phyloP scores from a whole-genome alignment of 2,797 vertebrate genomes.

The Spinus pinus region DNA sequence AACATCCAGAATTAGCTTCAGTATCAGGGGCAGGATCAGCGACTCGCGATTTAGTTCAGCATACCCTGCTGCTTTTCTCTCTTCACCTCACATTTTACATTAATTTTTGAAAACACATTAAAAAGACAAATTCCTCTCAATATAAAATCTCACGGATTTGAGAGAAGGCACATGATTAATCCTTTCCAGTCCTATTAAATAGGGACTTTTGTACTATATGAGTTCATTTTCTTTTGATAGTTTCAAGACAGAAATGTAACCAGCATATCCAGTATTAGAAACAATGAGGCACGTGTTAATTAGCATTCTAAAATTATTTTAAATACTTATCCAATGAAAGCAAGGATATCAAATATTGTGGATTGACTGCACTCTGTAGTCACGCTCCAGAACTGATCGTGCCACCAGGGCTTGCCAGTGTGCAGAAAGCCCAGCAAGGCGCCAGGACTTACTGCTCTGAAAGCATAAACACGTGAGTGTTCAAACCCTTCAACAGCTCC shows the following conservation, averaged over 20 bases:
- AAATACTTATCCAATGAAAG: background rate
- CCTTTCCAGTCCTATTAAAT: background rate
- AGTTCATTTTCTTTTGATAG: background rate
- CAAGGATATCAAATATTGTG: background rate
- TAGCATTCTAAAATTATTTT: background rate
- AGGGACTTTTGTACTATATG: background rate
- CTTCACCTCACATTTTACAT: background rate
- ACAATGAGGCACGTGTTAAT: background rate
- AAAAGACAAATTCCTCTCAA: background rate
- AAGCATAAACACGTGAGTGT: rapidly evolving
- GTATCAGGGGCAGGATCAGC: background rate
- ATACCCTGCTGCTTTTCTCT: background rate
- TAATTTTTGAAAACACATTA: background rate
- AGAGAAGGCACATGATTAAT: background rate
- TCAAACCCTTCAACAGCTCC: background rate
- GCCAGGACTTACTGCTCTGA: background rate
- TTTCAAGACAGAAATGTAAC: background rate
- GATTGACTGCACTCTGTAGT: background rate
- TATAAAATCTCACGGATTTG: background rate
- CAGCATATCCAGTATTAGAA: background rate
- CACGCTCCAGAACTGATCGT: background rate
- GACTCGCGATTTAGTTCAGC: background rate
- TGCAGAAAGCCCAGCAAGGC: background rate
- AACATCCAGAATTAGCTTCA: background rate
- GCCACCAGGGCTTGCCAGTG: background rate